Evolutionary conservation across 2,888 invertebrate genomes (phyloP).

Genomic region (Pelosia muscerda): DNA sequence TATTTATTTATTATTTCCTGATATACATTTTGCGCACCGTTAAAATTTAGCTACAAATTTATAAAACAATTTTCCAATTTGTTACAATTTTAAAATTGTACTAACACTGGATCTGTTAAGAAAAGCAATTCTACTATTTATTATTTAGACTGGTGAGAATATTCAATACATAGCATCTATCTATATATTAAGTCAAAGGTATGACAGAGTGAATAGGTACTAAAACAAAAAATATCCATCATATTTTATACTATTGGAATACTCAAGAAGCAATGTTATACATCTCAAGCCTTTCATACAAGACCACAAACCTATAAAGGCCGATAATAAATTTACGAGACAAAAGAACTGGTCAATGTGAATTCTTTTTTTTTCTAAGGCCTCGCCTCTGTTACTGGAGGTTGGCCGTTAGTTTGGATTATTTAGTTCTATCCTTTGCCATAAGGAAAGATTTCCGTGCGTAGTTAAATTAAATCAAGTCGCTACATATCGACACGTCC

Average conservation of each 20-base stretch:
- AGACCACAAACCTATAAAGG: not conserved
- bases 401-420: slow-evolving; percentile 2
- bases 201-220: too few relatives aligned
- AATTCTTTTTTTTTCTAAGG: not conserved
- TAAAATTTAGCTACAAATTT: not conserved
- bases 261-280: not conserved
- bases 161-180: too few relatives aligned
- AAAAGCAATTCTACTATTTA: not conserved
- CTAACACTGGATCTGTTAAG: not conserved
- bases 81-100: not conserved
- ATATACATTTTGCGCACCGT: not conserved
- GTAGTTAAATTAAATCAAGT: not conserved
- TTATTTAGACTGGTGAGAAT: not conserved
- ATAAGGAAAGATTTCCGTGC: not conserved
- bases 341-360: not conserved
- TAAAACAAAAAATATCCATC: too few relatives aligned
- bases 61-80: not conserved
- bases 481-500: not conserved
- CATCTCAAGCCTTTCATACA: not conserved
- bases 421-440: not conserved
- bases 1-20: not conserved
- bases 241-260: not conserved
- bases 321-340: not conserved
- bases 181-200: too few relatives aligned
- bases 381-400: not conserved